These are phyloP conservation scores for Drosophila pseudotalamancana DNA, from an alignment of 2,888 invertebrate genomes.

Conservation along the genomic window DNA sequence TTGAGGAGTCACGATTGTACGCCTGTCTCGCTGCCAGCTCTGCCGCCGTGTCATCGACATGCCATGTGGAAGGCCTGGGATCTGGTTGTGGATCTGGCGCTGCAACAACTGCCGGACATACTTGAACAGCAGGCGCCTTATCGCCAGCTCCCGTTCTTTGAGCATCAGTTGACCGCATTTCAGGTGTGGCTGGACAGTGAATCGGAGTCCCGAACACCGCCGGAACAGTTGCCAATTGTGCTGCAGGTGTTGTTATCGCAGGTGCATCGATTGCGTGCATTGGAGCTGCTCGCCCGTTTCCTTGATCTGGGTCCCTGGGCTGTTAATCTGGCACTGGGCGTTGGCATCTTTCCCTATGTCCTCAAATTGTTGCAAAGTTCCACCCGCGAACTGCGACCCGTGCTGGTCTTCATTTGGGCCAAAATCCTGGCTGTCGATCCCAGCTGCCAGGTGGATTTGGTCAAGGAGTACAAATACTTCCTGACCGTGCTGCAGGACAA, in stretches of 20 bases:
- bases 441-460: conserved; percentile 97
- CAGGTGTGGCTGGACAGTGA: conserved; percentile 87
- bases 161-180: conserved; percentile 98
- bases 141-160: conserved; percentile 95
- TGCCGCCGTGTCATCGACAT: conserved; percentile 96
- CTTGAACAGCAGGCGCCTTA: conserved; percentile 87
- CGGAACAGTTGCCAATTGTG: conserved; percentile 98
- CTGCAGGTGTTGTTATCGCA: conserved; percentile 92
- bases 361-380: conserved; percentile 97
- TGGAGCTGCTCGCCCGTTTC: conserved; percentile 96
- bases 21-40: conserved; percentile 95
- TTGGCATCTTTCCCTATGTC: conserved; percentile 99
- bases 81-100: conserved; percentile 96
- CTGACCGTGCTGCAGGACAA: conserved; percentile 95
- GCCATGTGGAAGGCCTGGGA: conserved; percentile 99
- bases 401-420: conserved; percentile 99
- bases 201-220: conserved; percentile 91
- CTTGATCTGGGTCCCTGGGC: conserved; percentile 98
- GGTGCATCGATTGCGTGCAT: conserved; percentile 95
- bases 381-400: conserved; percentile 94
- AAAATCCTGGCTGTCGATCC: conserved; percentile 98
- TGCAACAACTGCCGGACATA: conserved; percentile 94
- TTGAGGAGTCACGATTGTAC: conserved; percentile 98
- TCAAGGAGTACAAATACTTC: conserved; percentile 98
- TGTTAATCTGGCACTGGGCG: conserved; percentile 96